Percentiles rank a stretch among this genome's conserved stretches.
Conservation (phyloP, 2,113 vertebrate genomes). For the Toxostoma redivivum region DNA sequence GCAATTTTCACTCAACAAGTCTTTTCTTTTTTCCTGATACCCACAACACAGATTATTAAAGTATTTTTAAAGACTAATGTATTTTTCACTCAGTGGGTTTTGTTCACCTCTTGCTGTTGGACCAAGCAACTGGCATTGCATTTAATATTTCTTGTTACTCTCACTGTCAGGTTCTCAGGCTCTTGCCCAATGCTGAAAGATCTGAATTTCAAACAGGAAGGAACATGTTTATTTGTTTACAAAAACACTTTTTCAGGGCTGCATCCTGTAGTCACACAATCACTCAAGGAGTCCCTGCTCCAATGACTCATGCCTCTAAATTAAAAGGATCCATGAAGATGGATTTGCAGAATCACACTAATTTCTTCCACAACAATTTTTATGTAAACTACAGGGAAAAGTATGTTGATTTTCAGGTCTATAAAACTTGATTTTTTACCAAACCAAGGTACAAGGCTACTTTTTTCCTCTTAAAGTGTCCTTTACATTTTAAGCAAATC, state of each 20-base stretch:
- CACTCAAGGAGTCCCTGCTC: background rate
- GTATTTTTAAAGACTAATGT: background rate
- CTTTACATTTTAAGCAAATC: background rate
- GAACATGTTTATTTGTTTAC: constrained; percentile 61
- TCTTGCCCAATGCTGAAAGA: background rate
- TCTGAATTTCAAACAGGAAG: constrained; percentile 39
- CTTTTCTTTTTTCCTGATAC: background rate
- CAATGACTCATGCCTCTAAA: background rate
- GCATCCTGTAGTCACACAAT: constrained; percentile 47
- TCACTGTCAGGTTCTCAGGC: constrained; percentile 24
- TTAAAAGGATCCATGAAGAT: background rate
- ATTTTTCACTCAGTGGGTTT: background rate
- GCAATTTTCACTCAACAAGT: background rate
- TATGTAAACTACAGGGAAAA: background rate
- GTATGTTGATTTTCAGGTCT: background rate
- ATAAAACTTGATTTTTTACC: background rate
- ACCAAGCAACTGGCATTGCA: background rate
- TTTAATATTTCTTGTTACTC: background rate
- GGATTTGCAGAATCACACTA: background rate
- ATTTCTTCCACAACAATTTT: background rate
- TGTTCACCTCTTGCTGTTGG: background rate
- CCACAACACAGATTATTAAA: background rate
- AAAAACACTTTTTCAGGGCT: constrained; percentile 45
- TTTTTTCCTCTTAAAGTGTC: background rate
- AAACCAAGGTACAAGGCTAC: background rate